A percentile compares a stretch with the other conserved stretches of the same genome.
Evolutionary conservation across 2,113 vertebrate genomes (phyloP).

Genomic region (Hyperopisus bebe): DNA sequence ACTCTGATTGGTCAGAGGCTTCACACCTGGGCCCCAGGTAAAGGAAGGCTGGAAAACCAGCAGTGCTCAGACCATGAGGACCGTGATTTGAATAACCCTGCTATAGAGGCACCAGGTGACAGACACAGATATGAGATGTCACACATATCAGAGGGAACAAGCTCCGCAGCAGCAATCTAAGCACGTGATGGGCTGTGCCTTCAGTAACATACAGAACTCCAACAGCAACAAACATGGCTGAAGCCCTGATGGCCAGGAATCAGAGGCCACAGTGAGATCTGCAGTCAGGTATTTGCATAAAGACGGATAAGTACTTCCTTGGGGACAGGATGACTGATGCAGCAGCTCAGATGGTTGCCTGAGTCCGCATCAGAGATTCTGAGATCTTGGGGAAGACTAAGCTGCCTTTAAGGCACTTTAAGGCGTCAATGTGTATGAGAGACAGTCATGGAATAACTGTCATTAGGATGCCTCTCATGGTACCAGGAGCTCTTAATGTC

Average conservation of each 20-base stretch:
- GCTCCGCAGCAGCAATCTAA: not conserved
- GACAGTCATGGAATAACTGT: not conserved
- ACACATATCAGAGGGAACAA: not conserved
- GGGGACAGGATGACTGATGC: not conserved
- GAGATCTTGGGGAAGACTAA: not conserved
- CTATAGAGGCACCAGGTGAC: not conserved
- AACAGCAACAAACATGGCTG: not conserved
- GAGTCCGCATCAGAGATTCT: not conserved
- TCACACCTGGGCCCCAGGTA: no score
- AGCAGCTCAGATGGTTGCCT: not conserved
- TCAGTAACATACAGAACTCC: not conserved
- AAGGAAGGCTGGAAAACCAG: no score
- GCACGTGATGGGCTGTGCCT: not conserved
- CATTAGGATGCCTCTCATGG: not conserved
- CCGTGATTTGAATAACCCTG: no score
- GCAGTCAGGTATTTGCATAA: not conserved
- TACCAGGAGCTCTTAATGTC: not conserved
- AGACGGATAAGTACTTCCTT: not conserved
- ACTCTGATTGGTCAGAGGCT: no score
- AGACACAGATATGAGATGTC: not conserved
- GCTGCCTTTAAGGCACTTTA: not conserved
- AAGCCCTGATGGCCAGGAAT: not conserved
- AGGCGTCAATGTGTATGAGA: not conserved
- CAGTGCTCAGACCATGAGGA: no score
- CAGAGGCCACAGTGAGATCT: not conserved